Evolutionary conservation across 2,888 invertebrate genomes (phyloP).

Genomic region (Ormyrus labotus): DNA sequence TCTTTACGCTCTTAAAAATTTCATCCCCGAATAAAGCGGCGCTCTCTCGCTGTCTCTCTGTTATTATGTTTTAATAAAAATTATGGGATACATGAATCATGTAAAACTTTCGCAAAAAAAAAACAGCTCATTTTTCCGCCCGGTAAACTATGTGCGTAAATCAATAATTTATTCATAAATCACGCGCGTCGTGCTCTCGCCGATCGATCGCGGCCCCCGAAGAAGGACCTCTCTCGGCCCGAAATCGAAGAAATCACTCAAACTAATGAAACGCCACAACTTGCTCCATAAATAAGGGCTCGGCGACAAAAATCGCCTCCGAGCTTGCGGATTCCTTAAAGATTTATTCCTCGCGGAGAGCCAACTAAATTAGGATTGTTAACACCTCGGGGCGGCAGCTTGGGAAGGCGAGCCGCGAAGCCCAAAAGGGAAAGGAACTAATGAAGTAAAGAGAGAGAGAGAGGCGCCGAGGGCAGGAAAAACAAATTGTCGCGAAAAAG

Average conservation of each 20-base stretch:
- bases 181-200: background rate
- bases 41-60: too few species aligned
- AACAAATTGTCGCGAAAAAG: constrained; percentile 53
- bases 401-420: background rate
- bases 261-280: constrained; percentile 18
- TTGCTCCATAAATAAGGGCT: constrained; percentile 16
- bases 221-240: background rate
- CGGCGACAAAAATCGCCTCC: background rate
- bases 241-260: constrained; percentile 14
- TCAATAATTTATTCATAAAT: background rate
- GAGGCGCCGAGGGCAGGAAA: constrained; percentile 32
- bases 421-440: constrained; percentile 9
- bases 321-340: background rate
- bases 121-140: too few species aligned
- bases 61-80: too few species aligned
- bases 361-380: constrained; percentile 38
- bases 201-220: background rate
- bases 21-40: too few species aligned
- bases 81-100: too few species aligned
- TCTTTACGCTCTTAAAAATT: too few species aligned
- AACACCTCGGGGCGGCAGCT: constrained; percentile 24
- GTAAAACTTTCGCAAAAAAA: too few species aligned
- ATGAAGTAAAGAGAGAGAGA: constrained; percentile 37
- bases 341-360: background rate
- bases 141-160: too few species aligned